A percentile compares a stretch with the other conserved stretches of the same genome.
Evolutionary conservation across 2,797 vertebrate species (phyloP).

Genomic region (Etheostoma nigrum): DNA sequence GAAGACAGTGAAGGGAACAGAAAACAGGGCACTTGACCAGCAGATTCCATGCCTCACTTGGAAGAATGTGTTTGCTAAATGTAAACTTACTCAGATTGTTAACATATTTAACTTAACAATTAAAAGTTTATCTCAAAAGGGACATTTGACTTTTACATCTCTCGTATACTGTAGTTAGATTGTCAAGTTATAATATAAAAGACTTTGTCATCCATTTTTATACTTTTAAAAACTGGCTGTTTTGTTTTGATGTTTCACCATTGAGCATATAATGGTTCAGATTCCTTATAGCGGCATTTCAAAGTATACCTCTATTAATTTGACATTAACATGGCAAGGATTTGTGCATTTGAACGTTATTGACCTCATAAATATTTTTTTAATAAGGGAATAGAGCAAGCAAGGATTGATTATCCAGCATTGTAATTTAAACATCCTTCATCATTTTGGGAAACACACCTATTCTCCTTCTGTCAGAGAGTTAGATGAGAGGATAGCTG

Average conservation of each 20-base stretch:
- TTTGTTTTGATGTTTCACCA: background rate
- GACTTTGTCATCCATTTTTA: background rate
- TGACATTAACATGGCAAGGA: background rate
- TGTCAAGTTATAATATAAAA: background rate
- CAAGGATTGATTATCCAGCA: background rate
- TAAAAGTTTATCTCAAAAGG: background rate
- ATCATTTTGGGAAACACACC: background rate
- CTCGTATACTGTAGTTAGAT: background rate
- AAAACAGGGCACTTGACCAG: conserved; percentile 47
- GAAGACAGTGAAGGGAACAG: conserved; percentile 57
- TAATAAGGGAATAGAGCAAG: background rate
- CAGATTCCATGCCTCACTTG: conserved; percentile 30
- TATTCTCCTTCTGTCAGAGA: too few relatives aligned
- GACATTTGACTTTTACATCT: background rate
- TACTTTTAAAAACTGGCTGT: background rate
- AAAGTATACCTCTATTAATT: background rate
- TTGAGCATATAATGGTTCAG: background rate
- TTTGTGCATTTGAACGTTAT: background rate
- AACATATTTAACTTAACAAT: background rate
- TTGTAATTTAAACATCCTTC: background rate
- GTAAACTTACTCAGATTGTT: conserved; percentile 4
- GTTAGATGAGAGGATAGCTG: too few relatives aligned
- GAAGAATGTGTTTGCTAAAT: conserved; percentile 22
- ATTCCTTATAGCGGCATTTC: background rate
- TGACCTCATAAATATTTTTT: background rate